Percentiles rank a stretch among this genome's conserved stretches.
Evolutionary conservation across 2,888 invertebrate genomes (phyloP).

Genomic region (Folsomia manolachei): DNA sequence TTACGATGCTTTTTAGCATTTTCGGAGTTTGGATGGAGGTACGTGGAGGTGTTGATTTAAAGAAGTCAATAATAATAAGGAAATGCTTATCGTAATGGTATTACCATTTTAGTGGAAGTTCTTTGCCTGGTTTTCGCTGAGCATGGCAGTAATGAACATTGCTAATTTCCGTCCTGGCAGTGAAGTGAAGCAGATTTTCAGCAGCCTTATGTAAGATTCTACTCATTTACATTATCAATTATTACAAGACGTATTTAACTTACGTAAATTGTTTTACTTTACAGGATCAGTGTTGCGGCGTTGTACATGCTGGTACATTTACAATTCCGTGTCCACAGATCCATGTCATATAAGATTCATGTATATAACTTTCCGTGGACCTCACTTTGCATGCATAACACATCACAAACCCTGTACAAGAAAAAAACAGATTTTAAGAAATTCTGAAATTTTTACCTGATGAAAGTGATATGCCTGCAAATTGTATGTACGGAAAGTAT

Average conservation of each 20-base stretch:
- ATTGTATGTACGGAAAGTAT: no score
- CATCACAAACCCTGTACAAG: no score
- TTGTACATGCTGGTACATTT: no score
- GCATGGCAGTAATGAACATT: constrained; percentile 9
- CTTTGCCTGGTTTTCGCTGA: constrained; percentile 19
- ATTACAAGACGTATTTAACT: neutral
- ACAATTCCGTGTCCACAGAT: no score
- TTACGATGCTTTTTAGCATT: constrained; percentile 22
- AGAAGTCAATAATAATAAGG: neutral
- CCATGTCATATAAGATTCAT: no score
- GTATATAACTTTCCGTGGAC: no score
- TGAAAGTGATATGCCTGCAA: no score
- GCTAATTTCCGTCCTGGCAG: constrained; percentile 16
- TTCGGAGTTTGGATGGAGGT: constrained; percentile 18
- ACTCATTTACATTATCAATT: no score
- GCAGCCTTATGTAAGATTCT: constrained; percentile 22
- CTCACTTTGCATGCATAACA: no score
- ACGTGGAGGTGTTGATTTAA: neutral
- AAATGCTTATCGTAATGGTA: neutral
- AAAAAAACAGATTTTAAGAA: no score
- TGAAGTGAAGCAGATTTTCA: constrained; percentile 26
- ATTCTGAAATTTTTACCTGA: no score
- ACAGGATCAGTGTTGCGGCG: neutral
- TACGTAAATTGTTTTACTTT: neutral
- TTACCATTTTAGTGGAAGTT: constrained; percentile 18